Evolutionary conservation across 2,888 invertebrate genomes (phyloP).

Genomic region (Cephus rjabovi): DNA sequence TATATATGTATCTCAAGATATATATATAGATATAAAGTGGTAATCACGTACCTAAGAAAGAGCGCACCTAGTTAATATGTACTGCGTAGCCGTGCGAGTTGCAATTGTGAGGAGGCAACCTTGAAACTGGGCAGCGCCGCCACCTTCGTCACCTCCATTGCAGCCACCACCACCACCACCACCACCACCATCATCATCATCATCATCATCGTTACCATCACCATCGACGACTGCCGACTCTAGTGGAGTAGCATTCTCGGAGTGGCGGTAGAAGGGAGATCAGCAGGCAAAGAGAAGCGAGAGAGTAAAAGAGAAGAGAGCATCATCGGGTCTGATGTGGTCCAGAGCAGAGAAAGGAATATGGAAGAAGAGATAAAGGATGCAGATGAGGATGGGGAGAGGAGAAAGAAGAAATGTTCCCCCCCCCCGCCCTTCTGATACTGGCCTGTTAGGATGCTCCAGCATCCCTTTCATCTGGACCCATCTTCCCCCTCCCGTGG

Average conservation of each 20-base stretch:
- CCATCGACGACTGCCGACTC: background rate
- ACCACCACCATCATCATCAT: background rate
- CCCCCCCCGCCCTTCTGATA: background rate
- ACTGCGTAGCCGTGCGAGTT: conserved; percentile 28
- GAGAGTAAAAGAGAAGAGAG: background rate
- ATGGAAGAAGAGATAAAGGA: background rate
- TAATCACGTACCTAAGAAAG: background rate
- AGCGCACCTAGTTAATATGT: conserved; percentile 17
- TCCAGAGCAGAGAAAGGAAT: background rate
- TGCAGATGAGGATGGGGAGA: background rate
- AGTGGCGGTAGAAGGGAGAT: background rate
- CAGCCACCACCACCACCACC: conserved; percentile 9
- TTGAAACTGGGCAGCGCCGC: conserved; percentile 52
- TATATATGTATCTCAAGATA: background rate
- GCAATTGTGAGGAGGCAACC: conserved; percentile 48
- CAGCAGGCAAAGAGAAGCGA: background rate
- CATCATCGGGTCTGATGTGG: conserved; percentile 14
- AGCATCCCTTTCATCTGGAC: background rate
- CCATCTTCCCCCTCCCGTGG: background rate
- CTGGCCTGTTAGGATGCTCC: background rate
- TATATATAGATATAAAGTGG: background rate
- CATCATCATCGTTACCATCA: background rate
- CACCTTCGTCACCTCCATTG: conserved; percentile 44
- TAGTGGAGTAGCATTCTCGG: background rate
- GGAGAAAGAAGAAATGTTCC: background rate